A percentile compares a stretch with the other conserved stretches of the same genome.
Evolutionary conservation across 2,888 invertebrate species (phyloP).

Genomic region (Colostygia pectinataria): DNA sequence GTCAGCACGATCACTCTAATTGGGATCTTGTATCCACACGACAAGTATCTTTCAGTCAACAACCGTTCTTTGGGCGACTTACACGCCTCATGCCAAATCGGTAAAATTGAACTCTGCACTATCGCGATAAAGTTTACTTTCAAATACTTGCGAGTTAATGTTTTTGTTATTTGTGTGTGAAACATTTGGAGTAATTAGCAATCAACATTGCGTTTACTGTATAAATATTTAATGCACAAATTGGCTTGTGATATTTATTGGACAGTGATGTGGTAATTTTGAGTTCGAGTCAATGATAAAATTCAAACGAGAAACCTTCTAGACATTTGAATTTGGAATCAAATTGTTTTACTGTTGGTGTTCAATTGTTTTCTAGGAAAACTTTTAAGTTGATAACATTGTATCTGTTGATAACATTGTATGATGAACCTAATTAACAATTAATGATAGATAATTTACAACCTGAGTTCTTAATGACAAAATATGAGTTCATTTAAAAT

Average conservation of each 20-base stretch:
- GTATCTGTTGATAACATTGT: too few relatives aligned
- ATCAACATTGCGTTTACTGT: slow-evolving; percentile 17
- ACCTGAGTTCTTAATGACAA: too few relatives aligned
- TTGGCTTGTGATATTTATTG: slow-evolving; percentile 22
- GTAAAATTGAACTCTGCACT: slow-evolving; percentile 16
- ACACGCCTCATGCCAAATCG: slow-evolving; percentile 24
- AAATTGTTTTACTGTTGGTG: too few relatives aligned
- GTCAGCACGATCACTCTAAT: slow-evolving; percentile 40
- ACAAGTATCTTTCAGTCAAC: slow-evolving; percentile 36
- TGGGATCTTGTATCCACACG: slow-evolving; percentile 31
- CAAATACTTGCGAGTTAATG: slow-evolving; percentile 24
- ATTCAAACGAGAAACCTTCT: too few relatives aligned
- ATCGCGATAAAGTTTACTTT: slow-evolving; percentile 18
- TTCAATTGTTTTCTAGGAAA: too few relatives aligned
- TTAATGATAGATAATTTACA: too few relatives aligned
- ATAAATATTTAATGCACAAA: slow-evolving; percentile 25
- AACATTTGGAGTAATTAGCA: slow-evolving; percentile 24
- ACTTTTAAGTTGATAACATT: too few relatives aligned
- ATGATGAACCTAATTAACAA: too few relatives aligned
- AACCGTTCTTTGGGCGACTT: slow-evolving; percentile 28
- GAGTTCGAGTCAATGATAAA: slow-evolving; percentile 1
- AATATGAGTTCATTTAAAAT: too few relatives aligned
- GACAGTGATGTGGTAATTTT: slow-evolving; percentile 18
- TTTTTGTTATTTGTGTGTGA: slow-evolving; percentile 28
- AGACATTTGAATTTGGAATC: background rate